Conservation (phyloP, 2,113 vertebrate species). For the Odontesthes bonariensis region DNA sequence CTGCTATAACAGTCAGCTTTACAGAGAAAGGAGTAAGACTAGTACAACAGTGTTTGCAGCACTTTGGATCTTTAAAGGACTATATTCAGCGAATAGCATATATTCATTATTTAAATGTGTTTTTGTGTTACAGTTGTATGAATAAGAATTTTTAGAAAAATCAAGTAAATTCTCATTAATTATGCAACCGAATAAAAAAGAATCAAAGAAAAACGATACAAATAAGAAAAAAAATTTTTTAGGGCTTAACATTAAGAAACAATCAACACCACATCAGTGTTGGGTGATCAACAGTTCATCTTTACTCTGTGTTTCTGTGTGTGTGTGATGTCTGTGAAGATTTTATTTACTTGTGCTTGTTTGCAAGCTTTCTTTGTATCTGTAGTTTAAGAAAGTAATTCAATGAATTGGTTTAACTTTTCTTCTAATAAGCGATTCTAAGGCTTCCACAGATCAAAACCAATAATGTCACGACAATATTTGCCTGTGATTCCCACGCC, state of each 20-base stretch:
- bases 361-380: neutral
- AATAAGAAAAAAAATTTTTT: too few relatives aligned
- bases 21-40: neutral
- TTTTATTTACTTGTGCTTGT: neutral
- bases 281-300: neutral
- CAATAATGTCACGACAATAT: neutral
- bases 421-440: neutral
- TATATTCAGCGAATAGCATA: too few relatives aligned
- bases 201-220: too few relatives aligned
- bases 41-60: neutral
- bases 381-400: neutral
- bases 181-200: too few relatives aligned
- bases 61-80: neutral
- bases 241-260: too few relatives aligned
- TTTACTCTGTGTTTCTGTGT: too few relatives aligned
- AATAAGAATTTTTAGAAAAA: too few relatives aligned
- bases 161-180: too few relatives aligned
- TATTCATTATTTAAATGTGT: neutral
- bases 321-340: neutral
- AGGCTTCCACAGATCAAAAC: neutral
- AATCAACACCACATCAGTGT: neutral
- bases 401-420: too few relatives aligned
- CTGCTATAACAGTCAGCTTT: neutral
- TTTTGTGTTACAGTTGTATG: neutral
- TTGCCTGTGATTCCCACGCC: neutral